Percentiles rank a stretch among this genome's conserved stretches.
Evolutionary conservation across 2,113 vertebrate species (phyloP).

Genomic region (Gallinago undulata): DNA sequence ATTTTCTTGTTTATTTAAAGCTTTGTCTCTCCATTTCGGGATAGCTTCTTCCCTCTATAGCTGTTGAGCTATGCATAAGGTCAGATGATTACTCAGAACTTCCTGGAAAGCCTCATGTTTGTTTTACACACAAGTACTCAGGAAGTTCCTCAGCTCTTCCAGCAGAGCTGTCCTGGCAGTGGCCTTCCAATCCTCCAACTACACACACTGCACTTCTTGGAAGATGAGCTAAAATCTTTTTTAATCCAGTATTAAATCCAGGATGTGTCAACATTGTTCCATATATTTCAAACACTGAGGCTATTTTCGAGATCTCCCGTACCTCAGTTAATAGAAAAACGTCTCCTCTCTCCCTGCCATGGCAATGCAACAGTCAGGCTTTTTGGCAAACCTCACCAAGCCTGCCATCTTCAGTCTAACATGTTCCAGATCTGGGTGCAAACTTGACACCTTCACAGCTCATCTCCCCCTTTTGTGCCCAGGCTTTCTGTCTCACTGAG

Average conservation of each 20-base stretch:
- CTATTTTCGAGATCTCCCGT: background rate
- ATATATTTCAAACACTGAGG: background rate
- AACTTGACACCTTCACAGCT: background rate
- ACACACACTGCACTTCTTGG: background rate
- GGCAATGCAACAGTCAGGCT: background rate
- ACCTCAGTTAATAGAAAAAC: background rate
- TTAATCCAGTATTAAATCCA: background rate
- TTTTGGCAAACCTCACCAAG: background rate
- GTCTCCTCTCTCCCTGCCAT: background rate
- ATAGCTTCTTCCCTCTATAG: conserved; percentile 29
- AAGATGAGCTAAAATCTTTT: background rate
- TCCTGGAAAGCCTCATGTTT: conserved; percentile 61
- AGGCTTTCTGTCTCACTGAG: background rate
- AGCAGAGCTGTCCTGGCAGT: background rate
- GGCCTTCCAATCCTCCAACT: background rate
- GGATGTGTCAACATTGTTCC: background rate
- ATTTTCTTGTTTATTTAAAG: conserved; percentile 15
- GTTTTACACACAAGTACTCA: conserved; percentile 29
- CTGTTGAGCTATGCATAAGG: conserved; percentile 26
- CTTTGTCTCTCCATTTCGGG: background rate
- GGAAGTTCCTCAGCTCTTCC: conserved; percentile 24
- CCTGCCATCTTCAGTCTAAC: background rate
- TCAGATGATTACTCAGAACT: conserved; percentile 62
- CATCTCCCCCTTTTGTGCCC: background rate
- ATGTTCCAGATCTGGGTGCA: background rate